Conservation (phyloP, 2,888 invertebrate genomes). For the Mycalesis mineus region DNA sequence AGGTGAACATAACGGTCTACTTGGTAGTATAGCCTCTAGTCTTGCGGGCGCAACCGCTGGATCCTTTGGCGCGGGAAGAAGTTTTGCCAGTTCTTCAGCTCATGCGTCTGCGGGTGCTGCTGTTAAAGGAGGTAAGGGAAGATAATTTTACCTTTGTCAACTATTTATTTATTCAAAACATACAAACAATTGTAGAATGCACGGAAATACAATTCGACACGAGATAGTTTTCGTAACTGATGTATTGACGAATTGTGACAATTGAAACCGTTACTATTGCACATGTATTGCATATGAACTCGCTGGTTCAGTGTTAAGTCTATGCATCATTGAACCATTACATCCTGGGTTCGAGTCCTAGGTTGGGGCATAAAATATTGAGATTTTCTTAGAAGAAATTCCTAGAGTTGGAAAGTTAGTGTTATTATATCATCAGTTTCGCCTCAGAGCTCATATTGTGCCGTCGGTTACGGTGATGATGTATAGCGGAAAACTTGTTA, state of each 20-base stretch:
- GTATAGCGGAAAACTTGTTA: too few relatives aligned
- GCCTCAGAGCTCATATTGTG: too few relatives aligned
- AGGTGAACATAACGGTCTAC: slow-evolving; percentile 2
- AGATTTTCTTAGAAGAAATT: too few relatives aligned
- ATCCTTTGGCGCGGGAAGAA: slow-evolving; percentile 38
- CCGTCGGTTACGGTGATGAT: too few relatives aligned
- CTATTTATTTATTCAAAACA: background rate
- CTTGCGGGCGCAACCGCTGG: slow-evolving; percentile 41
- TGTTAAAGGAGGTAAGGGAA: slow-evolving; percentile 52
- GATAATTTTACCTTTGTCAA: background rate
- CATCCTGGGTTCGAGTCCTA: background rate
- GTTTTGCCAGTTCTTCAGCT: slow-evolving; percentile 57
- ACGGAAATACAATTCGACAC: slow-evolving; percentile 8
- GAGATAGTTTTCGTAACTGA: background rate
- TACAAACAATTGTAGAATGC: background rate
- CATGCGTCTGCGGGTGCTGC: slow-evolving; percentile 55
- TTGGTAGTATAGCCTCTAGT: slow-evolving; percentile 40
- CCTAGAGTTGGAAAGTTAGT: too few relatives aligned
- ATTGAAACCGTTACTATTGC: background rate
- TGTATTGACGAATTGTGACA: background rate
- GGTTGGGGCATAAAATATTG: background rate
- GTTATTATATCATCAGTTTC: too few relatives aligned
- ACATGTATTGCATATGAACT: too few relatives aligned
- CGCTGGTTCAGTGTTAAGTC: background rate
- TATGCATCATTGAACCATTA: background rate